Evolutionary conservation across 1,140 invertebrate genomes (phyloP).

Genomic region (Vanessa tameamea): DNA sequence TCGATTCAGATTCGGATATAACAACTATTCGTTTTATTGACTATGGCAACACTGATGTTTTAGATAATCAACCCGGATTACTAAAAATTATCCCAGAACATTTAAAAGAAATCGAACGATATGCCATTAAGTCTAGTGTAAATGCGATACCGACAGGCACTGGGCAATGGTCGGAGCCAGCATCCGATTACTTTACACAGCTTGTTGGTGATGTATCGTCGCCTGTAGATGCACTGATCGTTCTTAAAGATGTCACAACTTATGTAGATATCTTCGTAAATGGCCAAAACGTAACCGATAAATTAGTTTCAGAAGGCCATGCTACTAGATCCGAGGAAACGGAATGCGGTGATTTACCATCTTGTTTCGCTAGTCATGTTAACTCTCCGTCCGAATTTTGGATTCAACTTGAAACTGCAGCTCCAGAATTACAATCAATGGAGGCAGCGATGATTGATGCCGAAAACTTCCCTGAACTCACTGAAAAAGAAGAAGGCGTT

Average conservation of each 20-base stretch:
- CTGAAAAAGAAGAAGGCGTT: constrained; percentile 79
- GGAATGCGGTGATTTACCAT: constrained; percentile 76
- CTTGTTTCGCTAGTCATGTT: constrained; percentile 84
- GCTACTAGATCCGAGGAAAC: constrained; percentile 78
- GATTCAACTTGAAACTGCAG: constrained; percentile 84
- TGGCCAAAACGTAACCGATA: constrained; percentile 82
- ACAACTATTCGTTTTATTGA: constrained; percentile 91
- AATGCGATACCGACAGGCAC: constrained; percentile 83
- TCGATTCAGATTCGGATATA: constrained; percentile 85
- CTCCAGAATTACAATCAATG: constrained; percentile 83
- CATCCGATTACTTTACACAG: constrained; percentile 82
- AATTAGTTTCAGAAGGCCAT: constrained; percentile 80
- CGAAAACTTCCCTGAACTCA: constrained; percentile 79
- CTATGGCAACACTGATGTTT: constrained; percentile 89
- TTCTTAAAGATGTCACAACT: constrained; percentile 83
- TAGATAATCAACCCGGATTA: constrained; percentile 81
- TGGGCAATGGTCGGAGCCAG: constrained; percentile 85
- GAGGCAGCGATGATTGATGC: constrained; percentile 81
- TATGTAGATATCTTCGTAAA: constrained; percentile 85
- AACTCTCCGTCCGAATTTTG: constrained; percentile 87
- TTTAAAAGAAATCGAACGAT: constrained; percentile 78
- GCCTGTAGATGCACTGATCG: constrained; percentile 78
- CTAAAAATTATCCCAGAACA: constrained; percentile 83
- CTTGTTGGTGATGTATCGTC: constrained; percentile 68
- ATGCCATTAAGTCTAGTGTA: constrained; percentile 84